phyloP scores from a whole-genome alignment of 2,113 vertebrate genomes.

The Ciconia stormi region DNA sequence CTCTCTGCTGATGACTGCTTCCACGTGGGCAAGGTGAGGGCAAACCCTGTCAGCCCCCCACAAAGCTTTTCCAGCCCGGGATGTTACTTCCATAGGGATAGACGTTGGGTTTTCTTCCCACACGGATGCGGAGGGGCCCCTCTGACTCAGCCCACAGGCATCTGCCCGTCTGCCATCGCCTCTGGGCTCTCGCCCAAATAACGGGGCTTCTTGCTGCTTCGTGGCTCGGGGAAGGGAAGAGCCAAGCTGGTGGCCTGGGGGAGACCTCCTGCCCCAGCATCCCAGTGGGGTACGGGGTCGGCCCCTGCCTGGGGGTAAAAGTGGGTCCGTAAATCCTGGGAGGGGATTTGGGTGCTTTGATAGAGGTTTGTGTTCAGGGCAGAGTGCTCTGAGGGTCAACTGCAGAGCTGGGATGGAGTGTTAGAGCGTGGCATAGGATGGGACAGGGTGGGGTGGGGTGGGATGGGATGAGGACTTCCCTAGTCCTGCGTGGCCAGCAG shows the following conservation, averaged over 20 bases:
- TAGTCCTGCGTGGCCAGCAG: neutral
- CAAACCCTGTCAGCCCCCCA: fast-evolving
- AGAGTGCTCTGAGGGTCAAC: neutral
- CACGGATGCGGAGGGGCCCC: neutral
- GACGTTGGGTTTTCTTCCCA: fast-evolving
- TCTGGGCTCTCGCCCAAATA: neutral
- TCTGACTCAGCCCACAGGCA: neutral
- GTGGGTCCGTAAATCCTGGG: fast-evolving
- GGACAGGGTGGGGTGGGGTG: neutral
- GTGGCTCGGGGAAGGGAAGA: neutral
- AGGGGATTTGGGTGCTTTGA: neutral
- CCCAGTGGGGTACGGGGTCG: fast-evolving
- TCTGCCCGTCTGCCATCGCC: neutral
- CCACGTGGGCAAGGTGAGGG: constrained; percentile 88
- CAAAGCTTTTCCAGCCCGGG: neutral
- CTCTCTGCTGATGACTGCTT: constrained; percentile 93
- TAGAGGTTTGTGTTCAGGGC: neutral
- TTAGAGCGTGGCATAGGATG: neutral
- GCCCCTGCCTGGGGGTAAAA: fast-evolving
- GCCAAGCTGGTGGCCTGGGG: neutral
- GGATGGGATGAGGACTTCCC: too few species aligned
- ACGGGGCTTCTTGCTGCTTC: neutral
- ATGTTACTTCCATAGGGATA: fast-evolving
- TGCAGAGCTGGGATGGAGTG: neutral
- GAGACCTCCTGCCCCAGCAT: neutral